phyloP scores from a whole-genome alignment of 2,888 invertebrate genomes.

The Drosophila yooni region DNA sequence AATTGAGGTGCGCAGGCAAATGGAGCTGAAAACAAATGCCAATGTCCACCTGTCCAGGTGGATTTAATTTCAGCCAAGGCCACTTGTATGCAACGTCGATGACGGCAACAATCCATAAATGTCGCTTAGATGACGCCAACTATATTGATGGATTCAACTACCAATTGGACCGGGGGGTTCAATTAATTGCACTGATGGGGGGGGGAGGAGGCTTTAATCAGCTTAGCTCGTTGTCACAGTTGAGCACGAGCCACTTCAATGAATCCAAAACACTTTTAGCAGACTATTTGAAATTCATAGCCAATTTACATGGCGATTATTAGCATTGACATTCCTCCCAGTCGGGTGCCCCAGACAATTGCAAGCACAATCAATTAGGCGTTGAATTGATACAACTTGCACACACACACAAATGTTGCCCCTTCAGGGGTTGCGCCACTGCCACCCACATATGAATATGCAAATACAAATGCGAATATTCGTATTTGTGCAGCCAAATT shows the following conservation, averaged over 20 bases:
- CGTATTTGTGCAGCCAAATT: slow-evolving; percentile 36
- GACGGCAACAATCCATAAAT: slow-evolving; percentile 69
- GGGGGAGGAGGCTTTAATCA: slow-evolving; percentile 43
- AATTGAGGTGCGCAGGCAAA: slow-evolving; percentile 17
- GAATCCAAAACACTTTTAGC: slow-evolving; percentile 37
- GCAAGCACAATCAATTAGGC: slow-evolving; percentile 77
- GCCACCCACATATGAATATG: slow-evolving; percentile 54
- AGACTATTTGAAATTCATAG: slow-evolving; percentile 70
- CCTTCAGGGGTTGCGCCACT: slow-evolving; percentile 12
- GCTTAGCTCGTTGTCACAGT: slow-evolving; percentile 14
- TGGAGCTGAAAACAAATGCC: slow-evolving; percentile 14
- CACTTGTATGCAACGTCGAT: slow-evolving; percentile 4
- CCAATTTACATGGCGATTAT: slow-evolving; percentile 79
- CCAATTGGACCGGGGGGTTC: not conserved
- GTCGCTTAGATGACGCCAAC: slow-evolving; percentile 72
- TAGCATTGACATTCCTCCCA: slow-evolving; percentile 78
- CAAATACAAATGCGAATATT: slow-evolving; percentile 30
- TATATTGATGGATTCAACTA: slow-evolving; percentile 78
- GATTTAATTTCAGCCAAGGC: slow-evolving; percentile 29
- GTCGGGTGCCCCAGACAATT: slow-evolving; percentile 68
- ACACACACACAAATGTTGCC: slow-evolving; percentile 17
- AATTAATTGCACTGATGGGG: slow-evolving; percentile 18
- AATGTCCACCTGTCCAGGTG: slow-evolving; percentile 14
- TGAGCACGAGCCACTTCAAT: slow-evolving; percentile 41
- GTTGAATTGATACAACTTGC: slow-evolving; percentile 56